Conservation (phyloP, 2,888 invertebrate species). For the Aethes cnicana region DNA sequence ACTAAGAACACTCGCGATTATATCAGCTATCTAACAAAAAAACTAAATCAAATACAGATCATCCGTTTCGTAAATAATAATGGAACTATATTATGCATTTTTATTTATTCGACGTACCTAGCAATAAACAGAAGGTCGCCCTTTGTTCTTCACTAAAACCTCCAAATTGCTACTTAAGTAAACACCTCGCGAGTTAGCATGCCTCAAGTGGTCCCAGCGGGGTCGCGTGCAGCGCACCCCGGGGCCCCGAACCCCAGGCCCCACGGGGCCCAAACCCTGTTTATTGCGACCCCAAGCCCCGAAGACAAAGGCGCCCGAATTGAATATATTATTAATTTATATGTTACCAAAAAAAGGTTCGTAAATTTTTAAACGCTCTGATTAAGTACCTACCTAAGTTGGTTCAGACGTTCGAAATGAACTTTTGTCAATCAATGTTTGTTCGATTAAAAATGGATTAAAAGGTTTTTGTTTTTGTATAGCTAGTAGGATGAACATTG, state of each 20-base stretch:
- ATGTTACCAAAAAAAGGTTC: constrained; percentile 47
- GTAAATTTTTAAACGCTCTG: constrained; percentile 39
- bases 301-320: no score
- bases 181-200: constrained; percentile 48
- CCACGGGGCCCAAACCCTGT: constrained; percentile 35
- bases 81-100: no score
- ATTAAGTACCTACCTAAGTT: no score
- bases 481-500: no score
- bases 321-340: constrained; percentile 69
- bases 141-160: constrained; percentile 39
- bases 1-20: no score
- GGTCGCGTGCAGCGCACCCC: constrained; percentile 56
- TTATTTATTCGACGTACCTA: background rate
- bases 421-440: constrained; percentile 27
- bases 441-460: no score
- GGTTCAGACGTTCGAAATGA: constrained; percentile 22
- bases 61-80: no score
- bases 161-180: constrained; percentile 52
- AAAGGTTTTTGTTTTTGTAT: constrained; percentile 7
- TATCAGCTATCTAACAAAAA: no score
- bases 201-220: constrained; percentile 71
- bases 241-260: constrained; percentile 44
- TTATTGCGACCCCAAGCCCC: constrained; percentile 57
- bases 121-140: background rate
- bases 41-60: no score